Evolutionary conservation across 2,888 invertebrate genomes (phyloP).

Genomic region (Scaptomyza caliginosa): DNA sequence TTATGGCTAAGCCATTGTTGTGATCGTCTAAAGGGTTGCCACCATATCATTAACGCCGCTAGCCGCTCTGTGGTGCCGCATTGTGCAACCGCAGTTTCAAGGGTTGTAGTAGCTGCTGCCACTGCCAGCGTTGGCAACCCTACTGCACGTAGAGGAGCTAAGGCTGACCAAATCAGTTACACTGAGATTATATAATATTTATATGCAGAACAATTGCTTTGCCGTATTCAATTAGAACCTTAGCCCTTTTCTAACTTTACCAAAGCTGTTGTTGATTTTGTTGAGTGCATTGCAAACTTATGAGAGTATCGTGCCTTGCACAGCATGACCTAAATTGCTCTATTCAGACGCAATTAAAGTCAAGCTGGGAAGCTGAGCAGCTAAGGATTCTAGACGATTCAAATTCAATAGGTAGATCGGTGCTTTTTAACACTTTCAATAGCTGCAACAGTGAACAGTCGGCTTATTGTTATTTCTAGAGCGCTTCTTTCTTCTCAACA

Average conservation of each 20-base stretch:
- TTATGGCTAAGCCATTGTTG: conserved; percentile 53
- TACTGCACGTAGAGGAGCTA: conserved; percentile 27
- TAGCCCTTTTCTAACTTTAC: neutral
- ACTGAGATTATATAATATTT: conserved; percentile 17
- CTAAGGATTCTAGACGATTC: conserved; percentile 26
- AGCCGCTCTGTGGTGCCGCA: conserved; percentile 75
- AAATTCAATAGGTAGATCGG: conserved; percentile 51
- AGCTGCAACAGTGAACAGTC: conserved; percentile 5
- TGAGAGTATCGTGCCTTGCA: conserved; percentile 22
- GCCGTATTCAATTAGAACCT: neutral
- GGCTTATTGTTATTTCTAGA: conserved; percentile 7
- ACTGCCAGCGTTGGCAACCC: conserved; percentile 43
- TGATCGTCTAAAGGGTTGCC: conserved; percentile 65
- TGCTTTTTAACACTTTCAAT: conserved; percentile 69
- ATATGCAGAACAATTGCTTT: neutral
- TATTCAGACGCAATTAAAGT: conserved; percentile 74
- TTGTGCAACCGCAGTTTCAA: conserved; percentile 66
- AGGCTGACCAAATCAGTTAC: conserved; percentile 32
- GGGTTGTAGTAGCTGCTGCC: conserved; percentile 35
- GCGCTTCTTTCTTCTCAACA: conserved; percentile 11
- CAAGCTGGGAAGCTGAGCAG: conserved; percentile 62
- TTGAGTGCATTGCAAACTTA: conserved; percentile 20
- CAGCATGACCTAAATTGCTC: conserved; percentile 74
- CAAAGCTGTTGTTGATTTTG: neutral
- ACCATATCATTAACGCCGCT: conserved; percentile 81